Evolutionary conservation across 2,797 vertebrate species (phyloP), one percentile per base, ranked within the genome.

Genomic region (Champsocephalus gunnari): DNA sequence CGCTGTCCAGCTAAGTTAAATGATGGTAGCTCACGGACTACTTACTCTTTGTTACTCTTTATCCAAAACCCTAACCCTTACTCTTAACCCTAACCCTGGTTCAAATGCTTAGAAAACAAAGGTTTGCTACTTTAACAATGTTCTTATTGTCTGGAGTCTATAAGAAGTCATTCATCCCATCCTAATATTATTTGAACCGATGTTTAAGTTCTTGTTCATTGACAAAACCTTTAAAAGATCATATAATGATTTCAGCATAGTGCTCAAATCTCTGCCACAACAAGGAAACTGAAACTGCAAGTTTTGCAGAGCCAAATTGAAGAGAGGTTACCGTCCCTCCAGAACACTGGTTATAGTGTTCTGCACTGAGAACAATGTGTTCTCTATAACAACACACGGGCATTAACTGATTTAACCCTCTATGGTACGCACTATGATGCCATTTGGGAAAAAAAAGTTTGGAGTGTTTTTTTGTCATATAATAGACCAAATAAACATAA

Each of bases 351-450:
- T 57, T 54, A 53, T 66, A 50, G 10, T 56, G 43, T 68, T 81
- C 61, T 70, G 66, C 49, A 58, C n/a, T 71, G 13, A 63, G 62
- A 44, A 79, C 75, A 83, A 59, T 61, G 10, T 83, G 64, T 82
- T 82, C 82, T 83, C 53, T 58, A 69, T 75, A 67, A 82, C 66
- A 68, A 66, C 43, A 45, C 43, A 54, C 57, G 49, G 44, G 10
- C 24, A 73, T 44, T 71, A 60, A 73, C 61, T 66, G 70, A 79
- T 82, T 79, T 70, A 44, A 63, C 21, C 21, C 21, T 21, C 21
- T 21, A 21, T 21, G 21, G 21, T 21, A 21, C 21, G 21, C 21
- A 21, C 21, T 21, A 21, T 21, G 21, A 21, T 21, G 21, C 21
- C 21, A 21, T 21, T 21, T 21, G 21, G 21, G 21, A 21, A 21